These are phyloP conservation scores for Oedothorax gibbosus DNA, from an alignment of 1,140 invertebrate species.

Conservation along the genomic window DNA sequence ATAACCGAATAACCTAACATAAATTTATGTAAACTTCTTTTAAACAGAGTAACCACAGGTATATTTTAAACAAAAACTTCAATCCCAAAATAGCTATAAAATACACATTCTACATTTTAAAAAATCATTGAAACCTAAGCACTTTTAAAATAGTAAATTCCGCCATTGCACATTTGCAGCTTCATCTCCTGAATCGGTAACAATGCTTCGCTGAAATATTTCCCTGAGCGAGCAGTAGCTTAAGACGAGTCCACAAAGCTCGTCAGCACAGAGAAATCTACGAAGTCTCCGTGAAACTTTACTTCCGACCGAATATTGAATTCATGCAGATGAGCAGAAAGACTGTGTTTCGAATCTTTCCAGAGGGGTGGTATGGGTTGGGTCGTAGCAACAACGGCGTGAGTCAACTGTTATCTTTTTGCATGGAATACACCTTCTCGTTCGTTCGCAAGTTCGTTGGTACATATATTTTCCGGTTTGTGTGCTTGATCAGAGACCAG, in stretches of 20 bases:
- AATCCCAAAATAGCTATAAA: too few species aligned
- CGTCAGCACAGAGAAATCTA: not conserved
- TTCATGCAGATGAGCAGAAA: conserved; percentile 35
- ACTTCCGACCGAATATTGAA: conserved; percentile 37
- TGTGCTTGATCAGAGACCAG: too few species aligned
- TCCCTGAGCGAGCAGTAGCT: not conserved
- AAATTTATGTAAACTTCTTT: too few species aligned
- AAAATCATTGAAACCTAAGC: too few species aligned
- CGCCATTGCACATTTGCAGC: not conserved
- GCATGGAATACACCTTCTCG: too few species aligned
- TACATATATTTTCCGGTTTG: too few species aligned
- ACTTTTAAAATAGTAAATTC: too few species aligned
- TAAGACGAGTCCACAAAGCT: conserved; percentile 25
- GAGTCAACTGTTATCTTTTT: not conserved
- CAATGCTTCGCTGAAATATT: conserved; percentile 3
- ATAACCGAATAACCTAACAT: too few species aligned
- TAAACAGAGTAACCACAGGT: too few species aligned
- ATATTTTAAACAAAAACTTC: too few species aligned
- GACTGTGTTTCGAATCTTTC: conserved; percentile 33
- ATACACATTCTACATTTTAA: too few species aligned
- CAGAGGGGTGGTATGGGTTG: not conserved
- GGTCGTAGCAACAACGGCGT: not conserved
- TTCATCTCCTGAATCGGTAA: conserved; percentile 24
- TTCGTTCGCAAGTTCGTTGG: too few species aligned
- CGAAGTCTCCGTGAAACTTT: conserved; percentile 20